phyloP scores from a whole-genome alignment of 2,797 vertebrate species.

The Sebastes aleutianus region DNA sequence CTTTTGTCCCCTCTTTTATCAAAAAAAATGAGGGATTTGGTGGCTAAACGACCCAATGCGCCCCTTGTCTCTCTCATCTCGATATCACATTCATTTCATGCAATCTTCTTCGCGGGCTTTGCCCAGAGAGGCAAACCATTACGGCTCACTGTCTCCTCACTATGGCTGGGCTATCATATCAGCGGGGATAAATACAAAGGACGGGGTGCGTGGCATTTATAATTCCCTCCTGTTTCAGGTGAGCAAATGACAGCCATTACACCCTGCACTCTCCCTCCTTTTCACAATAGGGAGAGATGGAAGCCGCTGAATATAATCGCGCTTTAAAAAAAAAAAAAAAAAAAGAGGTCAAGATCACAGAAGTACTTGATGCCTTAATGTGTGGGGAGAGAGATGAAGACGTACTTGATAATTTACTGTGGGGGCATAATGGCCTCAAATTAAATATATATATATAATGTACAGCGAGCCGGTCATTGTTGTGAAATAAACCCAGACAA shows the following conservation, averaged over 20 bases:
- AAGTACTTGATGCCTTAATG: conserved; percentile 68
- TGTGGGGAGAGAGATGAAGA: conserved; percentile 44
- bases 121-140: conserved; percentile 61
- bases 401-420: conserved; percentile 38
- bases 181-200: conserved; percentile 76
- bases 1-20: conserved; percentile 66
- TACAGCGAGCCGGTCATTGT: no score
- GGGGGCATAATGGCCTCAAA: conserved; percentile 38
- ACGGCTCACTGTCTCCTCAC: conserved; percentile 57
- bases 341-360: conserved; percentile 47
- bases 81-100: conserved; percentile 76
- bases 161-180: conserved; percentile 66
- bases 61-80: conserved; percentile 73
- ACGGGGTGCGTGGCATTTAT: conserved; percentile 62
- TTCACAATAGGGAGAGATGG: conserved; percentile 60
- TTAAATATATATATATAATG: neutral
- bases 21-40: conserved; percentile 69
- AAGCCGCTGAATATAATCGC: conserved; percentile 64
- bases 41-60: conserved; percentile 72
- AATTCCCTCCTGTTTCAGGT: conserved; percentile 73
- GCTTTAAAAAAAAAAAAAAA: conserved; percentile 57
- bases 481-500: no score
- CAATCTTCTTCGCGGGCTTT: conserved; percentile 65
- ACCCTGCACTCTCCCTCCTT: conserved; percentile 56
- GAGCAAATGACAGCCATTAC: conserved; percentile 79